Evolutionary conservation across 2,113 vertebrate species (phyloP).

Genomic region (Cryptotis parvus): DNA sequence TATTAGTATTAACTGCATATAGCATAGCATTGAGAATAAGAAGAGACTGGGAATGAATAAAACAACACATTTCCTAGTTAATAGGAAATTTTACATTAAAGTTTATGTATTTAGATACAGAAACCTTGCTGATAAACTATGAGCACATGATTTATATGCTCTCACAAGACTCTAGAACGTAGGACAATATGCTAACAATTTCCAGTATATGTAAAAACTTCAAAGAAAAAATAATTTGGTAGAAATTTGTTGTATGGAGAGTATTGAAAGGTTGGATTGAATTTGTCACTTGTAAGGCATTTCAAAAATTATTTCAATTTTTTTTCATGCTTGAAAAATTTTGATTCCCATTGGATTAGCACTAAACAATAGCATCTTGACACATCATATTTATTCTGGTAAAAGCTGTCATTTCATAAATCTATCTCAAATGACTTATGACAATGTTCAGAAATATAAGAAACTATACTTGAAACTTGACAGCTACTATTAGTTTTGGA

Average conservation of each 20-base stretch:
- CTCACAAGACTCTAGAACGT: slow-evolving; percentile 47
- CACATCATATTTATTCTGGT: slow-evolving; percentile 73
- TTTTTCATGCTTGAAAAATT: slow-evolving; percentile 73
- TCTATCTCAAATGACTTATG: slow-evolving; percentile 72
- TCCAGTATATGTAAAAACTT: slow-evolving; percentile 34
- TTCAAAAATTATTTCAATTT: slow-evolving; percentile 37
- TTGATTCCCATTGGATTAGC: slow-evolving; percentile 59
- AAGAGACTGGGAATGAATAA: neutral
- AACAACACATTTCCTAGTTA: slow-evolving; percentile 36
- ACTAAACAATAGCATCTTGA: slow-evolving; percentile 74
- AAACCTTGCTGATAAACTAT: neutral
- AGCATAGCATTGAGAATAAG: neutral
- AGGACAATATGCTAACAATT: slow-evolving; percentile 42
- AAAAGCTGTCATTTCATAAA: slow-evolving; percentile 73
- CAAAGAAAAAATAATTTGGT: slow-evolving; percentile 24
- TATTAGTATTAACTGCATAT: neutral
- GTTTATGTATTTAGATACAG: slow-evolving; percentile 10
- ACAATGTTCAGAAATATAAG: slow-evolving; percentile 75
- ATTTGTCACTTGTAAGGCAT: slow-evolving; percentile 45
- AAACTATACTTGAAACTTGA: slow-evolving; percentile 72
- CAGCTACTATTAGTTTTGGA: slow-evolving; percentile 71
- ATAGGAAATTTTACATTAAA: slow-evolving; percentile 11
- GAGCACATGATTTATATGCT: slow-evolving; percentile 39
- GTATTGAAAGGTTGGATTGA: neutral
- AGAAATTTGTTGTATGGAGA: neutral